Conservation (phyloP, 2,888 invertebrate species). For the Chalcis sispes region DNA sequence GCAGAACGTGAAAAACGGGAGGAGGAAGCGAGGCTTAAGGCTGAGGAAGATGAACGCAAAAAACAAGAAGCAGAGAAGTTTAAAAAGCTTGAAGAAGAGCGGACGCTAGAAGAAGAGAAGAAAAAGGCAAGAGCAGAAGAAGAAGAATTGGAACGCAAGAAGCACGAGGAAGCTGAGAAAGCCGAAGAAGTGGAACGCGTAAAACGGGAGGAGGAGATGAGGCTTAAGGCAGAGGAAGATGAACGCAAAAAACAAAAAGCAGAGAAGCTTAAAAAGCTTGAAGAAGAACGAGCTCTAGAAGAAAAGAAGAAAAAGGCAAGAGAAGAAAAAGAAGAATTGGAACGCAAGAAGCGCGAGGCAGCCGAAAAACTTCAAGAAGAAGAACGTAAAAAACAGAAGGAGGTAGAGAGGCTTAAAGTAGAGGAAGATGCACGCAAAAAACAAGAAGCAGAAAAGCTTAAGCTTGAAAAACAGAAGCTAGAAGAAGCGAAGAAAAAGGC, state of each 20-base stretch:
- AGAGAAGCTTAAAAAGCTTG: constrained; percentile 50
- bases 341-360: constrained; percentile 56
- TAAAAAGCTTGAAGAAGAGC: constrained; percentile 37
- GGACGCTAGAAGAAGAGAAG: constrained; percentile 48
- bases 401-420: constrained; percentile 56
- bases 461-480: constrained; percentile 54
- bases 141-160: constrained; percentile 42
- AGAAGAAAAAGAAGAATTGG: constrained; percentile 56
- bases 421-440: constrained; percentile 64
- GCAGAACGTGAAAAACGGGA: constrained; percentile 56
- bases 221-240: constrained; percentile 51
- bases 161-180: constrained; percentile 55
- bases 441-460: constrained; percentile 66
- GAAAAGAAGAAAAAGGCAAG: constrained; percentile 54
- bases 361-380: constrained; percentile 56
- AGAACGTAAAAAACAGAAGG: constrained; percentile 48
- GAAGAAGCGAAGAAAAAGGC: constrained; percentile 49
- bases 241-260: constrained; percentile 48
- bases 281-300: constrained; percentile 61
- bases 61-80: constrained; percentile 54
- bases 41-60: constrained; percentile 55
- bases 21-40: constrained; percentile 45
- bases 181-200: constrained; percentile 69
- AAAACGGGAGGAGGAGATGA: constrained; percentile 65
- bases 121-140: constrained; percentile 58